A percentile compares a stretch with the other conserved stretches of the same genome.
Conservation (phyloP, 2,113 vertebrate genomes). For the Tenebrosternarchus preto region DNA sequence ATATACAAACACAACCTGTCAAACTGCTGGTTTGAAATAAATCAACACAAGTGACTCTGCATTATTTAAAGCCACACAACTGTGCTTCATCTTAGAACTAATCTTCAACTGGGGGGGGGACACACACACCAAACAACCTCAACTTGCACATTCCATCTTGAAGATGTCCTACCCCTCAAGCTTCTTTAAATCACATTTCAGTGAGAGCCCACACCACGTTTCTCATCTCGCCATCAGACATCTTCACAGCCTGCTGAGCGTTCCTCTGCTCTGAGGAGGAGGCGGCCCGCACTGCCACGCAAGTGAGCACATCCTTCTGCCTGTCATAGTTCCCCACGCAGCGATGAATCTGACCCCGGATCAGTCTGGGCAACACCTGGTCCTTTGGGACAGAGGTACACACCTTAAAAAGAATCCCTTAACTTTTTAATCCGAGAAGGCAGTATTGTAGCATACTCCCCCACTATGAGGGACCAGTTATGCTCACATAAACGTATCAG, state of each 20-base stretch:
- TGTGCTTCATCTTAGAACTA: background rate
- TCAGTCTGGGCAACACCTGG: slow-evolving; percentile 86
- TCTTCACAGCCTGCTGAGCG: slow-evolving; percentile 80
- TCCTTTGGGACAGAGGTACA: slow-evolving; percentile 74
- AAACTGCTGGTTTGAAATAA: slow-evolving; percentile 1
- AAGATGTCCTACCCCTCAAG: background rate
- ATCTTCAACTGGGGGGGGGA: background rate
- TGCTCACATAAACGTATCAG: background rate
- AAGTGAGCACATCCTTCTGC: slow-evolving; percentile 81
- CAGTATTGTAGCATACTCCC: background rate
- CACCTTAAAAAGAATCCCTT: background rate
- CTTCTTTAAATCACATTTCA: slow-evolving; percentile 75
- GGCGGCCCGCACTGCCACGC: slow-evolving; percentile 86
- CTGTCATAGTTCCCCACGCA: slow-evolving; percentile 89
- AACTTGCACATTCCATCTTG: background rate
- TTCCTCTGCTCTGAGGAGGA: slow-evolving; percentile 82
- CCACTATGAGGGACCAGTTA: background rate
- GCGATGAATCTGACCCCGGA: slow-evolving; percentile 88
- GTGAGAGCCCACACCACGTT: slow-evolving; percentile 71
- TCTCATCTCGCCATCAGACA: slow-evolving; percentile 82
- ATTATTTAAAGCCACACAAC: slow-evolving; percentile 1
- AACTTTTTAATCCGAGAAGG: background rate
- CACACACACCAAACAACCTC: background rate
- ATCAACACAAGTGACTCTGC: background rate
- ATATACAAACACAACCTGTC: background rate